Evolutionary conservation across 2,113 vertebrate species (phyloP).

Genomic region (Otis tarda): DNA sequence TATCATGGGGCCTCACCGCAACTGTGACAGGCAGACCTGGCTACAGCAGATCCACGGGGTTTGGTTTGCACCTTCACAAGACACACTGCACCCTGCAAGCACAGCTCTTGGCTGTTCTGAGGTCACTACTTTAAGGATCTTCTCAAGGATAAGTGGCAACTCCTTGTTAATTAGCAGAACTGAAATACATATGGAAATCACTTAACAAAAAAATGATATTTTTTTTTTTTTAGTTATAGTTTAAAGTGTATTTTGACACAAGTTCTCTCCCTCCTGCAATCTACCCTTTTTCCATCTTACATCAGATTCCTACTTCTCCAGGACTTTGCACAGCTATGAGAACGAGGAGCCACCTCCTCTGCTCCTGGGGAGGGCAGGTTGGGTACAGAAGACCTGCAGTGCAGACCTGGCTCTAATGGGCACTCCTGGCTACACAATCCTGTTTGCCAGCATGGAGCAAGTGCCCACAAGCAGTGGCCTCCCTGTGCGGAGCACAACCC

Average conservation of each 20-base stretch:
- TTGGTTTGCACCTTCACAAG: neutral
- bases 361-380: neutral
- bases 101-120: neutral
- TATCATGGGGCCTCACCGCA: neutral
- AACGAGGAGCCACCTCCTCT: neutral
- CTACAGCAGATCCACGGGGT: neutral
- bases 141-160: neutral
- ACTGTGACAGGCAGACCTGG: neutral
- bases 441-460: neutral
- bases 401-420: neutral
- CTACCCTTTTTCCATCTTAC: neutral
- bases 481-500: neutral
- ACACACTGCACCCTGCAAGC: fast-evolving
- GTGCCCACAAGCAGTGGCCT: neutral
- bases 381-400: neutral
- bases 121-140: neutral
- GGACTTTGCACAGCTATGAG: neutral
- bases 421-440: neutral
- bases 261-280: neutral
- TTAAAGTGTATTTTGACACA: fast-evolving
- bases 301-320: neutral
- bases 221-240: neutral
- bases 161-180: neutral
- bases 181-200: neutral
- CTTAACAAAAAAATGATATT: neutral